Evolutionary conservation across 2,888 invertebrate species (phyloP).

Genomic region (Drosophila diplacantha): DNA sequence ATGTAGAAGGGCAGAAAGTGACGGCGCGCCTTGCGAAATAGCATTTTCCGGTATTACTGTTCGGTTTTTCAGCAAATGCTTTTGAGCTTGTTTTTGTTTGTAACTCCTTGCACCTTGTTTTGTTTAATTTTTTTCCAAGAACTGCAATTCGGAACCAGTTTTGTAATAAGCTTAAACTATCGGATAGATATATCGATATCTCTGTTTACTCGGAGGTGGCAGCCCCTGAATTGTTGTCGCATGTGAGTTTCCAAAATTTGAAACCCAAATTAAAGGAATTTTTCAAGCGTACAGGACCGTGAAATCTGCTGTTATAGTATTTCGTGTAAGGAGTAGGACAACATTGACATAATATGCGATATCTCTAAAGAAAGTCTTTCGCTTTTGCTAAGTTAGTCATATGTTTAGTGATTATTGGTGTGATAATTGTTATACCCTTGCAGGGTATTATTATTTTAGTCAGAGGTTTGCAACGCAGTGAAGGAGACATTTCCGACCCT

Average conservation of each 20-base stretch:
- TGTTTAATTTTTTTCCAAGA: not conserved
- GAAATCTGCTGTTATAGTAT: constrained; percentile 99
- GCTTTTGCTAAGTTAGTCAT: no score
- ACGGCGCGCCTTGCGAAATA: constrained; percentile 65
- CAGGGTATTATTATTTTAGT: no score
- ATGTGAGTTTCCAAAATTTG: no score
- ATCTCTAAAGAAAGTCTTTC: no score
- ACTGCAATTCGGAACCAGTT: not conserved
- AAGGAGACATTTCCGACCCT: no score
- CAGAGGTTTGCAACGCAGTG: no score
- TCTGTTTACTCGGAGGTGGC: no score
- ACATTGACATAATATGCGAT: constrained; percentile 99
- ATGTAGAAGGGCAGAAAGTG: constrained; percentile 66
- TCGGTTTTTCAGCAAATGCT: not conserved
- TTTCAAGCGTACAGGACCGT: constrained; percentile 98
- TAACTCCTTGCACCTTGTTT: constrained; percentile 31
- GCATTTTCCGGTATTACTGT: constrained; percentile 41
- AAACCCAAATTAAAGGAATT: constrained; percentile 96
- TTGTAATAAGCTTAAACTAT: not conserved
- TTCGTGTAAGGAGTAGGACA: constrained; percentile 99
- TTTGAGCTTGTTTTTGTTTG: constrained; percentile 42
- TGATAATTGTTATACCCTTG: no score
- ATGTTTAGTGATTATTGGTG: no score
- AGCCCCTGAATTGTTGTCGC: no score
- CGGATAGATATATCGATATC: not conserved